Percentiles rank a stretch among this genome's conserved stretches.
phyloP scores from a whole-genome alignment of 2,888 invertebrate genomes.

The Salticus scenicus region DNA sequence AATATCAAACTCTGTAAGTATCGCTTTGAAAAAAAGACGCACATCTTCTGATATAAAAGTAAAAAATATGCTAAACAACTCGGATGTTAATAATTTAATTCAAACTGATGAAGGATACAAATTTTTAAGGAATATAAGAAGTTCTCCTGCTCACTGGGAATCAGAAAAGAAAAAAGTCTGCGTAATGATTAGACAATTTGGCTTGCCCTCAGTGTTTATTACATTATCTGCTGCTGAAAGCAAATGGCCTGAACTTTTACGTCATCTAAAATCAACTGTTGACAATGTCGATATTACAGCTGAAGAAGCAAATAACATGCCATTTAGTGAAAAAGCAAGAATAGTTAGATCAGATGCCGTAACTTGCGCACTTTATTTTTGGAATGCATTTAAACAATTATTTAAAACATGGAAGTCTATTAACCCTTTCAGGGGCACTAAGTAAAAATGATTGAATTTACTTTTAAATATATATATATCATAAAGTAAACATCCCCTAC shows the following conservation, averaged over 20 bases:
- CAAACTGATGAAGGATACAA: constrained; percentile 10
- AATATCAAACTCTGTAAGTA: too few relatives aligned
- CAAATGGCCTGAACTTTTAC: constrained; percentile 72
- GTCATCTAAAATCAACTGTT: constrained; percentile 64
- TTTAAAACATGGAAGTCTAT: too few relatives aligned
- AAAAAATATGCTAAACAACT: too few relatives aligned
- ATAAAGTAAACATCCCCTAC: too few relatives aligned
- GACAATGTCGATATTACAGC: constrained; percentile 19
- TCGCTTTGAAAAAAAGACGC: too few relatives aligned
- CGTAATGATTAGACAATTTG: constrained; percentile 72
- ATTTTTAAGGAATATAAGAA: constrained; percentile 18
- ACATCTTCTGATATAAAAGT: too few relatives aligned
- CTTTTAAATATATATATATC: too few relatives aligned
- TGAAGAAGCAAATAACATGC: background rate
- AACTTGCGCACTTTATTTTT: constrained; percentile 72
- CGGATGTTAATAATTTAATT: too few relatives aligned
- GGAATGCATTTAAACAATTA: constrained; percentile 67
- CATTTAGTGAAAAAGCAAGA: background rate
- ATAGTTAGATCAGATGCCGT: constrained; percentile 71
- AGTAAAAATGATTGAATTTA: too few relatives aligned
- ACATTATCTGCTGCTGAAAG: constrained; percentile 72
- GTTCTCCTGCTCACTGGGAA: constrained; percentile 72
- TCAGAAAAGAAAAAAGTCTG: constrained; percentile 70
- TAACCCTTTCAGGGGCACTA: too few relatives aligned
- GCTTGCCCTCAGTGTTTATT: constrained; percentile 72